A percentile compares a stretch with the other conserved stretches of the same genome.
Evolutionary conservation across 2,113 vertebrate genomes (phyloP).

Genomic region (Pycnonotus jocosus): DNA sequence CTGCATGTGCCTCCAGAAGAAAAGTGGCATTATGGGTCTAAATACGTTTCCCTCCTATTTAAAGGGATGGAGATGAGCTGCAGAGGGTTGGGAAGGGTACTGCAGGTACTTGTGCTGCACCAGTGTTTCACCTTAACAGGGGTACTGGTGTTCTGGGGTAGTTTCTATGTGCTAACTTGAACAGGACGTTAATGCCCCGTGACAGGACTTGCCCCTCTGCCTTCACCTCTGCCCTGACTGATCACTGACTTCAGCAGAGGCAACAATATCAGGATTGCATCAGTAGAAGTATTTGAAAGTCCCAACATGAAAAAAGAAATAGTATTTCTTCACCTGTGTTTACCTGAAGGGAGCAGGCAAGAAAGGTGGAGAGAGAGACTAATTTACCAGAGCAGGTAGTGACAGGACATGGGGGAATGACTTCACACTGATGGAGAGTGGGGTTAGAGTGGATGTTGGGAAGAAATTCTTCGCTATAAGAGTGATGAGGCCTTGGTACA

Average conservation of each 20-base stretch:
- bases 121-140: background rate
- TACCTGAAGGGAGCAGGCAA: background rate
- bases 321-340: background rate
- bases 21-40: background rate
- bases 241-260: background rate
- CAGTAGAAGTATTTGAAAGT: background rate
- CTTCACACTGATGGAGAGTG: background rate
- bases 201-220: background rate
- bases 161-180: background rate
- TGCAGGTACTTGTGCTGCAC: background rate
- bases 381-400: background rate
- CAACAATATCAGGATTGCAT: background rate
- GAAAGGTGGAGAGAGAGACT: background rate
- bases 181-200: accelerated
- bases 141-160: background rate
- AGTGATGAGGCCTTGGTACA: background rate
- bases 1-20: background rate
- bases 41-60: background rate
- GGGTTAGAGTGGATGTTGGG: background rate
- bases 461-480: background rate
- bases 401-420: background rate
- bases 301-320: background rate
- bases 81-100: background rate
- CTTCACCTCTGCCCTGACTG: background rate
- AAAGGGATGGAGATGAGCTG: background rate